A percentile compares a stretch with the other conserved stretches of the same genome.
These are phyloP conservation scores for Peromyscus aztecus DNA, from an alignment of 2,797 vertebrate genomes.

Conservation along the genomic window DNA sequence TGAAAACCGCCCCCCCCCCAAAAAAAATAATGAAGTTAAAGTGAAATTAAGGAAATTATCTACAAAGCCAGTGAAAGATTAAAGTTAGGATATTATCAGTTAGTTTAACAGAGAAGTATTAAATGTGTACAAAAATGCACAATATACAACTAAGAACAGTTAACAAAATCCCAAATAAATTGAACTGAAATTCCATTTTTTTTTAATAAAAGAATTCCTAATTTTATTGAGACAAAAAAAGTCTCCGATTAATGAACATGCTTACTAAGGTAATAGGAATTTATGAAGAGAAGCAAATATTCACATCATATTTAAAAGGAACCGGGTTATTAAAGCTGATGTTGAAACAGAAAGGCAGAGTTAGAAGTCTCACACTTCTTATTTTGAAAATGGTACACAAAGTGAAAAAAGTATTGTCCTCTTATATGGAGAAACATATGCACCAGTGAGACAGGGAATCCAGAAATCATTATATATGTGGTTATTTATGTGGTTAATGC, in stretches of 20 bases:
- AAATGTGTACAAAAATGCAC: not conserved
- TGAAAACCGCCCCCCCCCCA: too few species aligned
- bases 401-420: not conserved
- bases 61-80: not conserved
- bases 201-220: not conserved
- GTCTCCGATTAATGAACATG: not conserved
- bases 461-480: not conserved
- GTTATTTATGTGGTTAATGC: too few species aligned
- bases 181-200: not conserved
- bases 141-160: not conserved
- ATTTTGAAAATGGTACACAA: not conserved
- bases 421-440: not conserved
- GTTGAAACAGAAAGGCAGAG: not conserved
- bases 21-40: not conserved
- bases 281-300: not conserved
- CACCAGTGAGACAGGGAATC: not conserved
- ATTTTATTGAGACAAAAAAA: not conserved
- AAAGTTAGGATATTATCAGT: not conserved
- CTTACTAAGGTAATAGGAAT: not conserved
- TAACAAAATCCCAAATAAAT: not conserved
- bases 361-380: not conserved
- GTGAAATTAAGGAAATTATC: not conserved
- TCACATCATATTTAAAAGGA: not conserved
- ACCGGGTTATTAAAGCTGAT: not conserved
- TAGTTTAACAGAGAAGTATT: not conserved